phyloP scores from a whole-genome alignment of 2,113 vertebrate species.

The Sorex fumeus region DNA sequence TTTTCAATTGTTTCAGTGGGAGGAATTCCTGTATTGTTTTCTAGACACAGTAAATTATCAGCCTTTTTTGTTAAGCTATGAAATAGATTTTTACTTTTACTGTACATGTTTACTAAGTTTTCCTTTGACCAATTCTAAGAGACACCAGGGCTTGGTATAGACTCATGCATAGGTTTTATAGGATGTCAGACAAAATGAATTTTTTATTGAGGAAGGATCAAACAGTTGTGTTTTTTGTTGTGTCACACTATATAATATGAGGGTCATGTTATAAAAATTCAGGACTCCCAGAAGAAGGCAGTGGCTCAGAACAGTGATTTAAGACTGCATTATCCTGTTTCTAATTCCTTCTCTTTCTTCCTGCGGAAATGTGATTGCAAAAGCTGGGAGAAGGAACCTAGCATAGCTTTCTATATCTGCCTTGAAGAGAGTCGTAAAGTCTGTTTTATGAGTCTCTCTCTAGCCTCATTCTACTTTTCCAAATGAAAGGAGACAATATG shows the following conservation, averaged over 20 bases:
- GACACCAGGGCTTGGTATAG: conserved; percentile 79
- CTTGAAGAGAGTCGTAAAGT: conserved; percentile 92
- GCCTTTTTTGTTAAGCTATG: conserved; percentile 40
- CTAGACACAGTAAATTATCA: background rate
- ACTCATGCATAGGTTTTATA: conserved; percentile 85
- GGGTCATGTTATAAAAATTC: conserved; percentile 84
- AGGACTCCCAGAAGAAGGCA: conserved; percentile 83
- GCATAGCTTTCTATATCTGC: conserved; percentile 88
- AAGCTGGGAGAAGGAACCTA: conserved; percentile 87
- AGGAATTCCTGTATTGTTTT: background rate
- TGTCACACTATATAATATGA: conserved; percentile 89
- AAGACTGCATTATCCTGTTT: conserved; percentile 93
- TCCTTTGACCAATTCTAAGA: conserved; percentile 81
- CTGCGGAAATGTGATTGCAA: conserved; percentile 93
- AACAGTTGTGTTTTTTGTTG: conserved; percentile 88
- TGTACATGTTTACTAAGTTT: conserved; percentile 78
- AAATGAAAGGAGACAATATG: conserved; percentile 95
- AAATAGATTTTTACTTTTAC: conserved; percentile 74
- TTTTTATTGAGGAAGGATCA: conserved; percentile 89
- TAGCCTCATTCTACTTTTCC: conserved; percentile 89
- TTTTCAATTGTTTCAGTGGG: background rate
- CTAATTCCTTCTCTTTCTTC: conserved; percentile 94
- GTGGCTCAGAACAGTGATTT: conserved; percentile 90
- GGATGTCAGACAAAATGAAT: conserved; percentile 89
- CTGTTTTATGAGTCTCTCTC: conserved; percentile 92